Conservation (phyloP, 2,888 invertebrate species). For the Mellilla xanthometata region DNA sequence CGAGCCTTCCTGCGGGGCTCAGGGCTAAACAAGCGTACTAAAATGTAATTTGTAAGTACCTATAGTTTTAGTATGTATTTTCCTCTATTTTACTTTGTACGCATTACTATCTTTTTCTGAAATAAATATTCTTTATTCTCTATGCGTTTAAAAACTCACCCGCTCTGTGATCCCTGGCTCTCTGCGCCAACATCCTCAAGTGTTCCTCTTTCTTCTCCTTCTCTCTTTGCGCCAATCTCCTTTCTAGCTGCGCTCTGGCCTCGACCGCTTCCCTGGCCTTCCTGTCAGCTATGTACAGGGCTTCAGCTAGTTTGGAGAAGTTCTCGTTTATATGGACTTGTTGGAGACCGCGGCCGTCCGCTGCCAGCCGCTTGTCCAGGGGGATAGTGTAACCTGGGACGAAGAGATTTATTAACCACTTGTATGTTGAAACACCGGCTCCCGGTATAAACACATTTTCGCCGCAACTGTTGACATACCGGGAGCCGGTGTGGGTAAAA, state of each 20-base stretch:
- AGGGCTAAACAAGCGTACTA: too few relatives aligned
- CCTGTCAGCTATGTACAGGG: constrained; percentile 97
- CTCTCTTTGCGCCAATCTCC: constrained; percentile 97
- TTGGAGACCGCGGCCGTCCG: constrained; percentile 98
- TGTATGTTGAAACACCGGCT: too few relatives aligned
- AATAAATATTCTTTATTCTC: too few relatives aligned
- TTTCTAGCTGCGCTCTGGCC: constrained; percentile 96
- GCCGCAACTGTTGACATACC: too few relatives aligned
- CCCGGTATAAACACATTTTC: too few relatives aligned
- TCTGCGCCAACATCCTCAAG: constrained; percentile 95
- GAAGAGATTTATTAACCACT: too few relatives aligned
- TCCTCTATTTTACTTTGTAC: too few relatives aligned
- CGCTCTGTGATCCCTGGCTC: constrained; percentile 97
- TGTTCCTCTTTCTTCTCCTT: constrained; percentile 99
- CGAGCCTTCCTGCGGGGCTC: too few relatives aligned
- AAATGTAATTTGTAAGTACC: too few relatives aligned
- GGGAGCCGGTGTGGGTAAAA: too few relatives aligned
- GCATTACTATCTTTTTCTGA: too few relatives aligned
- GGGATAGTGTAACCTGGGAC: constrained; percentile 96
- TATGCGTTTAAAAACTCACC: constrained; percentile 85
- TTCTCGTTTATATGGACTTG: constrained; percentile 99
- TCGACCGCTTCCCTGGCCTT: constrained; percentile 99
- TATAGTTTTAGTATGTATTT: too few relatives aligned
- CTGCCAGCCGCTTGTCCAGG: constrained; percentile 97
- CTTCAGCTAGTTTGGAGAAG: constrained; percentile 98